phyloP scores from a whole-genome alignment of 2,888 invertebrate genomes.

The Lucinisca nassula region DNA sequence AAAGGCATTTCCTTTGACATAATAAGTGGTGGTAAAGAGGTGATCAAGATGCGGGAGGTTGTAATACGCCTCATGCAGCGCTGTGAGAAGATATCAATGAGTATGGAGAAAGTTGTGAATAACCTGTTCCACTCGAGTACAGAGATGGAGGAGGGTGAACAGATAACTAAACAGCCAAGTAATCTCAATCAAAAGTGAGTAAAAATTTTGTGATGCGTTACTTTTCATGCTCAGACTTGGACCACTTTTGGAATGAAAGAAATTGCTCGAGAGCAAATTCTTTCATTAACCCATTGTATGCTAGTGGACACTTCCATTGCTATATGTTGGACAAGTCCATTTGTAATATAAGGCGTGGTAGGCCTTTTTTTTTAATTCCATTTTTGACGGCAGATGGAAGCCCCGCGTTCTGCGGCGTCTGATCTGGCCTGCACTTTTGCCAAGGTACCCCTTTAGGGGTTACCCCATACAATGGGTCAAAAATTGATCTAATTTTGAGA shows the following conservation, averaged over 20 bases:
- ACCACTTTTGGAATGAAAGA: background rate
- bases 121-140: slow-evolving; percentile 88
- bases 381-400: background rate
- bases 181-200: slow-evolving; percentile 91
- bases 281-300: too few relatives aligned
- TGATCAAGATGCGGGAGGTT: slow-evolving; percentile 91
- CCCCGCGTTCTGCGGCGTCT: too few relatives aligned
- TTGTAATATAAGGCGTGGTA: too few relatives aligned
- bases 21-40: slow-evolving; percentile 93
- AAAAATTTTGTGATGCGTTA: too few relatives aligned
- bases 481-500: too few relatives aligned
- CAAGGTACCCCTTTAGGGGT: too few relatives aligned
- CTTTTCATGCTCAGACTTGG: too few relatives aligned
- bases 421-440: too few relatives aligned
- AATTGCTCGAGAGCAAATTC: background rate
- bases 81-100: slow-evolving; percentile 94
- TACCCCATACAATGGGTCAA: too few relatives aligned
- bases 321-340: too few relatives aligned
- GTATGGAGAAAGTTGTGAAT: slow-evolving; percentile 94
- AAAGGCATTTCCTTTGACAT: slow-evolving; percentile 93
- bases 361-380: too few relatives aligned
- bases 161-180: slow-evolving; percentile 92
- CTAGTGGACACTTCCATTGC: too few relatives aligned
- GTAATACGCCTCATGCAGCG: slow-evolving; percentile 94
- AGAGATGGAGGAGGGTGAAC: slow-evolving; percentile 88